Evolutionary conservation across 1,140 invertebrate genomes (phyloP).

Genomic region (Laodelphax striatellus): DNA sequence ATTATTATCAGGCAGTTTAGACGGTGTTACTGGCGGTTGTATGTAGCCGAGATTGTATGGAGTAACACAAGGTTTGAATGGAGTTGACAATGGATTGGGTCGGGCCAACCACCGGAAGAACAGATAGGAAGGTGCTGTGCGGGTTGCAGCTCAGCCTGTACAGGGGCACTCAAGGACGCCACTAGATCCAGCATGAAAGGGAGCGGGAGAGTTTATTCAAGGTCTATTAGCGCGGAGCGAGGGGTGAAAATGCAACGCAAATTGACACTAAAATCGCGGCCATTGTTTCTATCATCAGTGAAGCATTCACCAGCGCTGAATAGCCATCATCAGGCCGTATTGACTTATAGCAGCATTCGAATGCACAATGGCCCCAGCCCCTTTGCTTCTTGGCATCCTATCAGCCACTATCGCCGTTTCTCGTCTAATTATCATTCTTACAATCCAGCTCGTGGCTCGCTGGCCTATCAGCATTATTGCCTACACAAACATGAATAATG

Average conservation of each 20-base stretch:
- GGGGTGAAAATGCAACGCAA: slow-evolving; percentile 7
- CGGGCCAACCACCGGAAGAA: too few species aligned
- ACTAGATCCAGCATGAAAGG: not conserved
- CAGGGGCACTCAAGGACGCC: too few species aligned
- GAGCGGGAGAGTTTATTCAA: slow-evolving; percentile 5
- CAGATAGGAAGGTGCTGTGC: too few species aligned
- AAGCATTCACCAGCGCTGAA: slow-evolving; percentile 10
- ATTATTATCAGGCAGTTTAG: too few species aligned
- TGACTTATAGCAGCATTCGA: not conserved
- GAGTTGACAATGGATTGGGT: too few species aligned
- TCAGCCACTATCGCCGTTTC: not conserved
- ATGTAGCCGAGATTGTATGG: too few species aligned
- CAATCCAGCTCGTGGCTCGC: not conserved
- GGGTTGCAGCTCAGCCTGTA: too few species aligned
- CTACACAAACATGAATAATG: too few species aligned
- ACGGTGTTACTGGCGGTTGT: too few species aligned
- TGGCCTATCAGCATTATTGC: too few species aligned
- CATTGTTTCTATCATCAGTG: slow-evolving; percentile 16
- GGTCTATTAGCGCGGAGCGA: not conserved
- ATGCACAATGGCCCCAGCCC: not conserved
- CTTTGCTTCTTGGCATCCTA: not conserved
- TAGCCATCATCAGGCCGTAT: slow-evolving; percentile 15
- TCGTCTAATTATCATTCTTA: not conserved
- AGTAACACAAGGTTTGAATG: too few species aligned
- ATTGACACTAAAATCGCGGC: slow-evolving; percentile 13